Percentiles rank a stretch among this genome's conserved stretches.
These are phyloP conservation scores for Endomychus coccineus DNA, from an alignment of 2,888 invertebrate species.

Conservation along the genomic window DNA sequence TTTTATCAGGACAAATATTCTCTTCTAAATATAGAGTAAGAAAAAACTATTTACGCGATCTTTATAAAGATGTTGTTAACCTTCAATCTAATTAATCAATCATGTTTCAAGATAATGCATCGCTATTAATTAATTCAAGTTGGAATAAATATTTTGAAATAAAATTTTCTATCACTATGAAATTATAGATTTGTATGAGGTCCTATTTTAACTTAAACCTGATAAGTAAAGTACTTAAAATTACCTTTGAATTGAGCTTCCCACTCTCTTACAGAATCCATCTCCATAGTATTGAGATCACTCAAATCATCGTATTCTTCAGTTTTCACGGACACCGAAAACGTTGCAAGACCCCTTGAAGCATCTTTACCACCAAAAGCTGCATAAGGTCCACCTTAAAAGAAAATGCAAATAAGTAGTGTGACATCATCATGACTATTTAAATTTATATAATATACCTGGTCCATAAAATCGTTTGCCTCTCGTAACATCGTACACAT, in stretches of 20 bases:
- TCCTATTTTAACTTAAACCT: no score
- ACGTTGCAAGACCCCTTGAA: constrained; percentile 89
- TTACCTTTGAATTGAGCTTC: constrained; percentile 93
- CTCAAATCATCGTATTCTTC: constrained; percentile 92
- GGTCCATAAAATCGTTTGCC: constrained; percentile 91
- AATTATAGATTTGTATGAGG: no score
- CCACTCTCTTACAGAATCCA: constrained; percentile 95
- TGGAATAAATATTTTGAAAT: no score
- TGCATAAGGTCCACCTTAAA: constrained; percentile 83
- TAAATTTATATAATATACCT: constrained; percentile 52
- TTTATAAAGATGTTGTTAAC: no score
- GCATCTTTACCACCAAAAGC: constrained; percentile 94
- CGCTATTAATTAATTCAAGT: no score
- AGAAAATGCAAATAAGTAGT: constrained; percentile 5
- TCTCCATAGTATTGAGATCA: constrained; percentile 86
- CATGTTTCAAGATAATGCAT: no score
- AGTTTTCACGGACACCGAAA: constrained; percentile 72
- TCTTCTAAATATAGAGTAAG: no score
- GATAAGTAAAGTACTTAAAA: no score
- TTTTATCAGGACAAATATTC: no score
- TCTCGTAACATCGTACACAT: constrained; percentile 89
- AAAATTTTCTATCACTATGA: no score
- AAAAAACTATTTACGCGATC: no score
- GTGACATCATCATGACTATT: constrained; percentile 6
- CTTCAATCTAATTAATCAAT: no score